Evolutionary conservation across 1,140 invertebrate genomes (phyloP).

Genomic region (Glossosoma conforme): DNA sequence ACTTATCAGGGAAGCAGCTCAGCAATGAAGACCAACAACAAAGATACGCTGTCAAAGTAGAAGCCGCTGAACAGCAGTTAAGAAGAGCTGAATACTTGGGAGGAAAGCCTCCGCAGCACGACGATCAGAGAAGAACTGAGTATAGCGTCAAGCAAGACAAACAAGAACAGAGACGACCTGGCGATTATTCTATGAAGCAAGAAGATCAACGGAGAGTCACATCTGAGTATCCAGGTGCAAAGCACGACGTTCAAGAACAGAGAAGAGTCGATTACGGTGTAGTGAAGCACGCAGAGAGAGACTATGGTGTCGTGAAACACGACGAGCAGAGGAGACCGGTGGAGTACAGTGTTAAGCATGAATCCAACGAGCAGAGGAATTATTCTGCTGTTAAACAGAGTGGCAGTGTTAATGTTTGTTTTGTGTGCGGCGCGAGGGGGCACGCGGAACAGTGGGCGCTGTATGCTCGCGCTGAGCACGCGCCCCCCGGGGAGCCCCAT

Average conservation of each 20-base stretch:
- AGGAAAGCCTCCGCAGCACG: not conserved
- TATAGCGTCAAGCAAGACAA: slow-evolving; percentile 2
- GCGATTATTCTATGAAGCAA: not conserved
- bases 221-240: slow-evolving; percentile 5
- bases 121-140: slow-evolving; percentile 5
- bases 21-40: too few species aligned
- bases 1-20: too few species aligned
- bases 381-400: not conserved
- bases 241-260: not conserved
- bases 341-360: not conserved
- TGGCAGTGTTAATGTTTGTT: slow-evolving; percentile 56
- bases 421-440: slow-evolving; percentile 76
- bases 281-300: not conserved
- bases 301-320: not conserved
- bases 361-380: not conserved
- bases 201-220: too few species aligned
- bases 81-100: slow-evolving; percentile 10
- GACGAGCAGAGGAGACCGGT: slow-evolving; percentile 3
- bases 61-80: too few species aligned
- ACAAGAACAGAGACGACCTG: slow-evolving; percentile 2
- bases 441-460: slow-evolving; percentile 66
- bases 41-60: too few species aligned
- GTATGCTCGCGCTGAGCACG: slow-evolving; percentile 57
- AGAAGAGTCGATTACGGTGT: slow-evolving; percentile 9
- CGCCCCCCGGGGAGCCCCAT: slow-evolving; percentile 62